A percentile compares a stretch with the other conserved stretches of the same genome.
These are phyloP conservation scores for Melanostoma mellinum DNA, from an alignment of 2,888 invertebrate genomes.

Conservation along the genomic window DNA sequence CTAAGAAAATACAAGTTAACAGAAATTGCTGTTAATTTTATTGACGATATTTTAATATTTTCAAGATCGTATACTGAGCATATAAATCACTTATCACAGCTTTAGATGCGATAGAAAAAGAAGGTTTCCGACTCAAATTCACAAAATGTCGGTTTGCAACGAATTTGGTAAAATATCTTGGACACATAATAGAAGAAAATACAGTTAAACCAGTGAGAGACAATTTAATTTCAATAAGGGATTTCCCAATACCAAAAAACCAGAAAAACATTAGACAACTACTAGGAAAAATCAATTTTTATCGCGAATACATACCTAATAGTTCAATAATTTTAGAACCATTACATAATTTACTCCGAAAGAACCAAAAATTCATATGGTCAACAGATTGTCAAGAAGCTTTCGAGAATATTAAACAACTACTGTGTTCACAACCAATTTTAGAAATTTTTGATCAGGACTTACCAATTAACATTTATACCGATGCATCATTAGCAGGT, in stretches of 20 bases:
- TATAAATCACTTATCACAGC: too few species aligned
- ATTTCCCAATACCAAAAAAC: not conserved
- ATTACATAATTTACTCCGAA: constrained; percentile 61
- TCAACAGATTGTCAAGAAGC: constrained; percentile 59
- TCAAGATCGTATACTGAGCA: too few species aligned
- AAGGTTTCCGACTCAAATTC: too few species aligned
- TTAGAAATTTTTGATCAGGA: constrained; percentile 67
- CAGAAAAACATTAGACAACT: not conserved
- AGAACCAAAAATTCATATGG: constrained; percentile 56
- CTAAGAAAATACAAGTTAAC: too few species aligned
- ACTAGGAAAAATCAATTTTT: constrained; percentile 35
- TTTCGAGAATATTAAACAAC: constrained; percentile 50
- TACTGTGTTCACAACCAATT: constrained; percentile 64
- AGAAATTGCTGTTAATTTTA: too few species aligned
- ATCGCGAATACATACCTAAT: constrained; percentile 64
- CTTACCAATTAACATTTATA: constrained; percentile 64
- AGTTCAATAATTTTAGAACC: constrained; percentile 65
- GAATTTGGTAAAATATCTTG: not conserved
- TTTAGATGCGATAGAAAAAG: too few species aligned
- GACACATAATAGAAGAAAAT: not conserved
- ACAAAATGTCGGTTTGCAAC: not conserved
- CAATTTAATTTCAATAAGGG: not conserved
- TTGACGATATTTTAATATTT: too few species aligned
- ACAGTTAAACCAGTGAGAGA: not conserved
- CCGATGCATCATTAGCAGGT: constrained; percentile 66